Base-by-base conservation (phyloP, 2,113 vertebrate species). In the Myotis davidii region DNA sequence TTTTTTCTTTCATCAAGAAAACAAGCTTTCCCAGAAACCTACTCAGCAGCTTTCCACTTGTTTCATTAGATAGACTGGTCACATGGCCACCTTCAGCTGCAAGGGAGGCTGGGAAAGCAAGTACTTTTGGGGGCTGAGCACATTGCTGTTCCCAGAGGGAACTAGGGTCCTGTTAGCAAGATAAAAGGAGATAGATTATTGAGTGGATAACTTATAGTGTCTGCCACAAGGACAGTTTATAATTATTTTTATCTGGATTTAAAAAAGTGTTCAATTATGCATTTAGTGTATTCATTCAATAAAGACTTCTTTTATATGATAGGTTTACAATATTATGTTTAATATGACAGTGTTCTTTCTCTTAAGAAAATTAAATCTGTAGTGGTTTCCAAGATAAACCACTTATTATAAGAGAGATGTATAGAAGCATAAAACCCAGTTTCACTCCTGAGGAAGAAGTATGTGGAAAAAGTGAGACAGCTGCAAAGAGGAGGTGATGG, bases 191-290 rank as follows among this genome's bases (percentile, higher is more conserved):
- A 14, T 8, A 45, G 18, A 45, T 67, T 25, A 21, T 17, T 61
- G 50, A n/a, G 32, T 42, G 25, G 11, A 13, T 23, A 67, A 45
- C 14, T 59, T 42, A 69, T 0, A 67, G 9, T 10, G 2, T 86
- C 90, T 88, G 54, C 23, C 6, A 6, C 45, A 73, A 76, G 23
- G 2, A 78, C 8, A 61, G 27, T 61, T 4, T 64, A n/a, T 3
- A 17, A 14, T 52, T 45, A 65, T 70, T 85, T 95, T 86, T 72
- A 65, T 56, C 54, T 84, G 65, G 54, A 84, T 93, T 96, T 74
- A 32, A 67, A 37, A 61, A 85, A n/a, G 16, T 74, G 11, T 86
- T 67, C 48, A 88, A 50, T 67, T 76, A 65, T 9, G 6, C 29
- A 32, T 45, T 72, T 48, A 21, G 17, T 48, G 16, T 27, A 59